Evolutionary conservation across 2,797 vertebrate genomes (phyloP).

Genomic region (Hypotaenidia philippensis): DNA sequence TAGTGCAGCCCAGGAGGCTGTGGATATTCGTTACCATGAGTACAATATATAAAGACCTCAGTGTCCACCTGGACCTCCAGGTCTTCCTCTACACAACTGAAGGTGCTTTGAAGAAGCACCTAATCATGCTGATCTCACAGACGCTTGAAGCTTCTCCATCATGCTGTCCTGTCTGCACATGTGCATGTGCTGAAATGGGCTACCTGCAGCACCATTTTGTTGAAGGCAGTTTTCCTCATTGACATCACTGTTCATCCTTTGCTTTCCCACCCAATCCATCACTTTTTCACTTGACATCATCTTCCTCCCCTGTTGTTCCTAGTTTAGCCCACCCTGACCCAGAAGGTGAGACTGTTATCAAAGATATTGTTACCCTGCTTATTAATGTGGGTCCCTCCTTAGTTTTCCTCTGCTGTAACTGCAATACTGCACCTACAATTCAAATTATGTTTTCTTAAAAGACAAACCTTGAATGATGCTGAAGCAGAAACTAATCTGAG

Average conservation of each 20-base stretch:
- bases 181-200: background rate
- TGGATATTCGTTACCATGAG: background rate
- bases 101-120: background rate
- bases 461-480: background rate
- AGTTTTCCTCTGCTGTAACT: background rate
- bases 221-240: background rate
- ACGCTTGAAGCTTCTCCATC: background rate
- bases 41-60: accelerated
- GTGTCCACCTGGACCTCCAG: background rate
- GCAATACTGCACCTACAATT: background rate
- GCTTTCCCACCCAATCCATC: background rate
- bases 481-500: background rate
- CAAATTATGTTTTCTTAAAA: background rate
- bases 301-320: background rate
- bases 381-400: background rate
- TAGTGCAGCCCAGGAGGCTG: background rate
- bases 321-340: background rate
- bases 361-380: background rate
- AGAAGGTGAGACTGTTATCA: background rate
- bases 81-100: background rate
- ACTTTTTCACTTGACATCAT: background rate
- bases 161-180: background rate
- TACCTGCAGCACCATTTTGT: background rate
- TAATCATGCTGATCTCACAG: background rate
- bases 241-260: background rate